Conservation (phyloP, 1,140 invertebrate species). For the Cataglyphis hispanica region DNA sequence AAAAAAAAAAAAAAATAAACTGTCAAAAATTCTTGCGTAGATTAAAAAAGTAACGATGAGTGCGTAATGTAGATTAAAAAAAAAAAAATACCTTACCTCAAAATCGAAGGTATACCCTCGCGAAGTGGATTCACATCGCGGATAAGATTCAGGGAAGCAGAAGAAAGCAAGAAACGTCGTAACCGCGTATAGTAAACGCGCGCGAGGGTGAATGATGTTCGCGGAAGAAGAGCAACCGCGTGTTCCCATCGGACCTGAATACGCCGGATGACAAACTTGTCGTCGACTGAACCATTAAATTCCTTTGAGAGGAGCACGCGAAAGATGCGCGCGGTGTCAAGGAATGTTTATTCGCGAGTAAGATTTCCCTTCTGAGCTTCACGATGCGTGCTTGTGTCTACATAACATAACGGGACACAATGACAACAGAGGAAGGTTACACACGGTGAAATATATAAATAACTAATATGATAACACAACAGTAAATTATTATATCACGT, state of each 20-base stretch:
- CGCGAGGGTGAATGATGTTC: conserved; percentile 36
- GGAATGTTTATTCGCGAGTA: conserved; percentile 63
- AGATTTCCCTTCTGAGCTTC: conserved; percentile 39
- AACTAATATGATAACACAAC: background rate
- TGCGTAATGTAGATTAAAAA: background rate
- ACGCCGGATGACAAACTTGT: conserved; percentile 65
- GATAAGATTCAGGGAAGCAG: conserved; percentile 28
- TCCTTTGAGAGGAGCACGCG: conserved; percentile 59
- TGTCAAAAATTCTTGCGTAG: background rate
- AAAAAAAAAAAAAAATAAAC: background rate
- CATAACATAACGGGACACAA: conserved; percentile 41
- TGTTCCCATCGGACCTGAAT: conserved; percentile 57
- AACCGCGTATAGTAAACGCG: conserved; percentile 22
- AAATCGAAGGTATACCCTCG: conserved; percentile 25
- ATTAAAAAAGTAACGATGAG: background rate
- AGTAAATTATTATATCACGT: too few relatives aligned
- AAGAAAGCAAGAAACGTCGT: conserved; percentile 39
- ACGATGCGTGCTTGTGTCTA: conserved; percentile 17
- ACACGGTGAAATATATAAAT: background rate
- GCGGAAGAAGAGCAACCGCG: conserved; percentile 54
- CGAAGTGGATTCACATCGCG: conserved; percentile 31
- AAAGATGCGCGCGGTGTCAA: conserved; percentile 44
- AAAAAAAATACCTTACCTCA: background rate
- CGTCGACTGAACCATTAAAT: conserved; percentile 65
- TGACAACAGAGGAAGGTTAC: conserved; percentile 15